These are phyloP conservation scores for Bombus sylvicola DNA, from an alignment of 1,140 invertebrate genomes.

Conservation along the genomic window DNA sequence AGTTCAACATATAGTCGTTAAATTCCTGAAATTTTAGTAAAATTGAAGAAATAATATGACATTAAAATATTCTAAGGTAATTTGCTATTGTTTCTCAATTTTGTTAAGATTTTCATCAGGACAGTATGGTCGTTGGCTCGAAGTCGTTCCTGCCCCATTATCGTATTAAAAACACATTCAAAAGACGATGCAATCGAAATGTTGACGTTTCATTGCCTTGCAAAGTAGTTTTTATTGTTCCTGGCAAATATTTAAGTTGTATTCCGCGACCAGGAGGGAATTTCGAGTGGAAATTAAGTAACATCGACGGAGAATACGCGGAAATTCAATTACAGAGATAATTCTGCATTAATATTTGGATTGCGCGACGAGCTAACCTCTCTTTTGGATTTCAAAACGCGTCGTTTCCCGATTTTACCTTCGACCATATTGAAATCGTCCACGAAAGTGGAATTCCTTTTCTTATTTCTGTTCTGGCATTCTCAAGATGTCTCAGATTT, in stretches of 20 bases:
- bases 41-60: no score
- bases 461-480: not conserved
- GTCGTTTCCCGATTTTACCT: not conserved
- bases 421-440: not conserved
- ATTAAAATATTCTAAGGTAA: no score
- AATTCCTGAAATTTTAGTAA: no score
- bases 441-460: no score
- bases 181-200: not conserved
- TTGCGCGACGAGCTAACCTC: not conserved
- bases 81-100: not conserved
- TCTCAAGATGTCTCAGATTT: not conserved
- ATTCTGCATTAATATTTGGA: conserved; percentile 41
- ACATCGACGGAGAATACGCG: conserved; percentile 5
- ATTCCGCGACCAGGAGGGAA: not conserved
- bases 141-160: no score
- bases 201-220: conserved; percentile 9
- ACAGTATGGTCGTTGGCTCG: no score
- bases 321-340: conserved; percentile 38
- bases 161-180: not conserved
- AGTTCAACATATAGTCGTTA: no score
- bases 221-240: conserved; percentile 4
- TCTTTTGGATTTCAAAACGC: not conserved
- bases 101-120: not conserved
- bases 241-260: not conserved
- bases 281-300: not conserved